These are phyloP conservation scores for Carduelis carduelis DNA, from an alignment of 2,797 vertebrate species.

Conservation along the genomic window DNA sequence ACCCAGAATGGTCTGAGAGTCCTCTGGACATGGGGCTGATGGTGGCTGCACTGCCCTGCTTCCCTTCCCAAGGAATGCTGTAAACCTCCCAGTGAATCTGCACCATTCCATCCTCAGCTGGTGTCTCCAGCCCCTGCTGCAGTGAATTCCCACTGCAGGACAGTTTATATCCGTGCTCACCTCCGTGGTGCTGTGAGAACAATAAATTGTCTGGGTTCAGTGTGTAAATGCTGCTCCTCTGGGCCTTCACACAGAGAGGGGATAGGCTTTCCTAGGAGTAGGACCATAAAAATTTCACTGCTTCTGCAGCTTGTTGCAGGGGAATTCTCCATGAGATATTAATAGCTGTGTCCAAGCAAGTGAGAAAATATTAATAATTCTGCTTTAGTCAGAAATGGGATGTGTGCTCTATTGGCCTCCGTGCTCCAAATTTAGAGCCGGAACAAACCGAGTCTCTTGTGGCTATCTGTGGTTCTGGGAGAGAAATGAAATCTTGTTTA, in stretches of 20 bases:
- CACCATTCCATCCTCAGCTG: neutral
- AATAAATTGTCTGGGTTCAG: neutral
- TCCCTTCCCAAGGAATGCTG: neutral
- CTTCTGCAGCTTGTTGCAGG: neutral
- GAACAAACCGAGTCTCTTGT: neutral
- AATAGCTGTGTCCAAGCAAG: neutral
- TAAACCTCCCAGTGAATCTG: neutral
- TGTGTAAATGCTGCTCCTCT: neutral
- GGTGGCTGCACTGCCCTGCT: neutral
- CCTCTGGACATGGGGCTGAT: neutral
- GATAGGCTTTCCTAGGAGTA: neutral
- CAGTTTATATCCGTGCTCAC: neutral
- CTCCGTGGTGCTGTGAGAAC: neutral
- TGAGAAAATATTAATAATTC: neutral
- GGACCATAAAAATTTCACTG: neutral
- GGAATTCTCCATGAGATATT: neutral
- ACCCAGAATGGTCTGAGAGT: neutral
- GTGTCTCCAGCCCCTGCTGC: neutral
- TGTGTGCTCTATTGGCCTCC: neutral
- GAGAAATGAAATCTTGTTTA: slow-evolving; percentile 27
- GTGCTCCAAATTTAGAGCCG: slow-evolving; percentile 16
- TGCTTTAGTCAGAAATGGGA: neutral
- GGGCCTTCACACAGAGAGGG: neutral
- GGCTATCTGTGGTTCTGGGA: neutral
- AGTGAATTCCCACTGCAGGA: neutral